Base-by-base conservation (phyloP, 2,888 invertebrate species). In the Eledone cirrhosa region DNA sequence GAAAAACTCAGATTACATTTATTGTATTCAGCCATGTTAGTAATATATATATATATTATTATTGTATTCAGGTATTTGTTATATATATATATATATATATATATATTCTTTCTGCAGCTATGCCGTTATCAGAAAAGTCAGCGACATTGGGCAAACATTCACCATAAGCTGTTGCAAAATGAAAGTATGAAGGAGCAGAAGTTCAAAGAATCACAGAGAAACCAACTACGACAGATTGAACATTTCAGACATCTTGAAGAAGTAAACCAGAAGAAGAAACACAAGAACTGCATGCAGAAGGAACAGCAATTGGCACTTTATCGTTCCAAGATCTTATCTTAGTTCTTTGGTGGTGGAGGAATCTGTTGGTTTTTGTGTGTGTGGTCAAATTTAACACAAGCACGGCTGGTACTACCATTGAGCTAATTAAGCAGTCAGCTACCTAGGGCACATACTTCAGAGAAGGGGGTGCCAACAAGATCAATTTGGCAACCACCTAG, bases 211-310 rank as follows among this genome's bases (percentile, higher is more conserved):
- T 83, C 84, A 41, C 85, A 81, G n/a, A 78, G 81, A 41, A 87
- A 88, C 48, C 87, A 87, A 79, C 47, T 85, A 13, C 81, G 83
- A 29, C 80, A 87, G 14, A 82, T 86, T n/a, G 79, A 85, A 72
- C 86, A 87, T 79, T 88, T 86, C 78, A 83, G 83, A 48, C 78
- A 83, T 33, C 81, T 86, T 41, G 88, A 88, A 79, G 84, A 84
- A 59, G 79, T 84, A 41, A 86, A 85, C 22, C 88, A 88, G 80
- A 79, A 81, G 48, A 82, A 82, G 74, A 87, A 86, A 79, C 86
- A 88, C 77, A 75, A 85, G 47, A 81, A 86, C 41, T 81, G 85
- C 11, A 84, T 81, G 14, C 85, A 87, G 31, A 81, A 83, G 11
- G 84, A 87, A 33, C 84, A 87, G 80, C 85, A 87, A 31, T 80